Percentiles rank a stretch among this genome's conserved stretches.
Evolutionary conservation across 2,888 invertebrate species (phyloP).

Genomic region (Macrophya alboannulata): DNA sequence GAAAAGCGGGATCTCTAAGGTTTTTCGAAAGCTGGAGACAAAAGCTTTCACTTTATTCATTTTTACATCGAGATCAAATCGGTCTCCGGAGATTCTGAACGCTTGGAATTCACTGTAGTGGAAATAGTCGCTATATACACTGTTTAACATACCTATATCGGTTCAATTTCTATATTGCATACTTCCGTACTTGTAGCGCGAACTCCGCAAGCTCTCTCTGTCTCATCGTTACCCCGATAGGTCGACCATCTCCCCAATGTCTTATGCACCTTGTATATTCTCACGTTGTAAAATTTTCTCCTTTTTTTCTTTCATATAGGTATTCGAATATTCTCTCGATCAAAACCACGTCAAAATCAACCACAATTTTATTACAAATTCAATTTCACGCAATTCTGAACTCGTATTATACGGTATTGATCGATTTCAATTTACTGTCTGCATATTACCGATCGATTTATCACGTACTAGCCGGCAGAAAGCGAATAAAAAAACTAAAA

Average conservation of each 20-base stretch:
- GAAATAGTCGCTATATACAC: neutral
- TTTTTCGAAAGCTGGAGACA: neutral
- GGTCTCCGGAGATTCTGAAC: neutral
- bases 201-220: neutral
- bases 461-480: neutral
- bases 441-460: slow-evolving; percentile 19
- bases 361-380: neutral
- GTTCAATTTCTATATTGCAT: neutral
- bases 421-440: slow-evolving; percentile 10
- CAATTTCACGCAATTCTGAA: neutral
- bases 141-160: neutral
- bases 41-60: neutral
- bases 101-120: neutral
- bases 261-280: neutral
- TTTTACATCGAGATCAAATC: neutral
- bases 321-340: neutral
- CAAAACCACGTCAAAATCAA: slow-evolving; percentile 3
- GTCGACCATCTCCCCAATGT: neutral
- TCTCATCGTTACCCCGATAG: neutral
- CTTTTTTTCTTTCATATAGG: neutral
- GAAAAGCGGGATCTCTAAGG: neutral
- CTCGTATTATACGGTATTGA: neutral
- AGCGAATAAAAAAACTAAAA: neutral
- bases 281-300: neutral
- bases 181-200: neutral